Percentiles rank a stretch among this genome's conserved stretches.
These are phyloP conservation scores for Pseudopodoces humilis DNA, from an alignment of 2,113 vertebrate genomes.

Conservation along the genomic window DNA sequence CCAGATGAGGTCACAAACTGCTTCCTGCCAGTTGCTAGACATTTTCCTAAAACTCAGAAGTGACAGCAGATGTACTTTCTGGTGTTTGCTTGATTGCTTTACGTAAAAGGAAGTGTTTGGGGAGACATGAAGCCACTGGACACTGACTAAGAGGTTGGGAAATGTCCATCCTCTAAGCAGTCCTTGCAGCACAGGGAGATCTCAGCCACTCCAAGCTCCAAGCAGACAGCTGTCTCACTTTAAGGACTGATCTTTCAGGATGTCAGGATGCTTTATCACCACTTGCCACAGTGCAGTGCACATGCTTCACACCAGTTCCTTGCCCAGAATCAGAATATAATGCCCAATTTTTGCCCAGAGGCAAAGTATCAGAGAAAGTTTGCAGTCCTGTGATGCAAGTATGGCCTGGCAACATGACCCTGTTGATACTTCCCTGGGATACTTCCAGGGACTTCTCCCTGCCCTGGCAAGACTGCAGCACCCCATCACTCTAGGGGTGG, in stretches of 20 bases:
- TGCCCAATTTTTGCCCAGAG: background rate
- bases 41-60: background rate
- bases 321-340: accelerated
- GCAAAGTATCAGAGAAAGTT: background rate
- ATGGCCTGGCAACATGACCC: accelerated
- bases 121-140: background rate
- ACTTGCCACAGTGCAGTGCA: accelerated
- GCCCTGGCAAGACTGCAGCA: background rate
- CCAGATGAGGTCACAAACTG: constrained; percentile 24
- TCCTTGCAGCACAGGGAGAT: background rate
- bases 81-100: background rate
- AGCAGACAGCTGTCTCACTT: background rate
- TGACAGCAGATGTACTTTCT: background rate
- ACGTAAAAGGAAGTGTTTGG: background rate
- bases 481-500: background rate
- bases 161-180: background rate
- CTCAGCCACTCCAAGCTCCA: background rate
- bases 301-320: background rate
- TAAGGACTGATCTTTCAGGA: background rate
- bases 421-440: background rate
- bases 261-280: background rate
- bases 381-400: background rate
- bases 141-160: background rate
- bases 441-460: background rate
- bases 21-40: background rate